Conservation (phyloP, 2,888 invertebrate genomes). For the Parnassius mnemosyne region DNA sequence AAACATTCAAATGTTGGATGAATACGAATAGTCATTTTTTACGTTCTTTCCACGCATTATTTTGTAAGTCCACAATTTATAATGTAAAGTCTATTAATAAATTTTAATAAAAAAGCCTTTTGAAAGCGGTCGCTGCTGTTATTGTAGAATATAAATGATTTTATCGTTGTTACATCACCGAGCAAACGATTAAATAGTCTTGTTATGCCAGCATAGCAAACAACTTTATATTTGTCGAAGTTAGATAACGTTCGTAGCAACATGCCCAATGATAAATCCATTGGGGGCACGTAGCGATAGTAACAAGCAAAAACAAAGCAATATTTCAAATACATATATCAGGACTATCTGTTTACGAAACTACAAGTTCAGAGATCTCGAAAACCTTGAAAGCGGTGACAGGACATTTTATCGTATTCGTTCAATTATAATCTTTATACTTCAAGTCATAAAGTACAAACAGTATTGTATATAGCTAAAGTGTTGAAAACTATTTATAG, state of each 20-base stretch:
- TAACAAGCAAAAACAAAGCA: conserved; percentile 34
- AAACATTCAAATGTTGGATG: too few relatives aligned
- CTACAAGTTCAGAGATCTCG: conserved; percentile 17
- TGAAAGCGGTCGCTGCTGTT: neutral
- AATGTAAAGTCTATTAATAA: too few relatives aligned
- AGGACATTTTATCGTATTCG: neutral
- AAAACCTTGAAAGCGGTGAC: conserved; percentile 12
- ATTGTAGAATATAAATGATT: conserved; percentile 17
- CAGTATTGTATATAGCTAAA: neutral
- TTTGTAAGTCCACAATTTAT: too few relatives aligned
- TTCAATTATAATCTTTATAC: conserved; percentile 2
- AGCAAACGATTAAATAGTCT: conserved; percentile 36
- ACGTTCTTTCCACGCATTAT: too few relatives aligned
- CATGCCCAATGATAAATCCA: conserved; percentile 47
- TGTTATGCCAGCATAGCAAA: conserved; percentile 36
- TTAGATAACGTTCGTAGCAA: conserved; percentile 46
- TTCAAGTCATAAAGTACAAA: neutral
- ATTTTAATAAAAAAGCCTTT: too few relatives aligned
- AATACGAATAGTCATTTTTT: too few relatives aligned
- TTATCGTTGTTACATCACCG: conserved; percentile 42
- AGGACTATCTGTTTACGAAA: conserved; percentile 18
- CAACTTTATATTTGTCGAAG: conserved; percentile 32
- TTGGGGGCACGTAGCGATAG: conserved; percentile 46
- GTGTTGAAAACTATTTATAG: neutral
- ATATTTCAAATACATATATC: conserved; percentile 15